phyloP scores from a whole-genome alignment of 2,888 invertebrate species.

The Mythimna lalbum region DNA sequence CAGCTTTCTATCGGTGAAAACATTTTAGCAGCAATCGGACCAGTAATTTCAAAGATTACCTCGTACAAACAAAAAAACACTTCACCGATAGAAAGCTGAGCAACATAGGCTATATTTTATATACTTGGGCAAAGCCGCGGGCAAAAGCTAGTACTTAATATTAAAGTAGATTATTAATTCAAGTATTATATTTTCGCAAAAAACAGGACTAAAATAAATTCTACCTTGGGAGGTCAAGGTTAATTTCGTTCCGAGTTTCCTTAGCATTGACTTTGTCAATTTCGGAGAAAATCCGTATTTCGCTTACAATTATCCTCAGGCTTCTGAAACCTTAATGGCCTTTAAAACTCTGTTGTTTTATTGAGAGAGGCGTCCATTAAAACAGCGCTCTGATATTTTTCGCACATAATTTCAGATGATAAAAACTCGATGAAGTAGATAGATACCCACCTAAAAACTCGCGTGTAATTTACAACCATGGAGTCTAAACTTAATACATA shows the following conservation, averaged over 20 bases:
- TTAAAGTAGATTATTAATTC: too few relatives aligned
- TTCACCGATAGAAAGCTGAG: too few relatives aligned
- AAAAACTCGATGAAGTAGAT: neutral
- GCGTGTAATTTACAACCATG: too few relatives aligned
- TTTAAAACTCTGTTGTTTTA: constrained; percentile 36
- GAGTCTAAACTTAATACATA: too few relatives aligned
- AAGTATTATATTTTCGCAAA: neutral
- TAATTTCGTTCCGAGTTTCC: constrained; percentile 22
- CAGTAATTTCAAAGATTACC: too few relatives aligned
- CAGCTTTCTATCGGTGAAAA: too few relatives aligned
- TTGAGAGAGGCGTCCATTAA: constrained; percentile 20
- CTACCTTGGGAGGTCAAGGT: constrained; percentile 2
- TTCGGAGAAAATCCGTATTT: constrained; percentile 9
- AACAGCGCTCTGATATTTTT: neutral
- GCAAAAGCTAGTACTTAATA: too few relatives aligned
- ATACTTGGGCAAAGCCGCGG: too few relatives aligned
- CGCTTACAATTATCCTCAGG: constrained; percentile 10
- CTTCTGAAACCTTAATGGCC: constrained; percentile 16
- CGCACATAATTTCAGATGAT: constrained; percentile 1
- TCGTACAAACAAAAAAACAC: too few relatives aligned
- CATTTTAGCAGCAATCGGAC: too few relatives aligned
- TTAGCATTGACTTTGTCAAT: constrained; percentile 31
- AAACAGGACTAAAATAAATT: constrained; percentile 6
- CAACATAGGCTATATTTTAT: too few relatives aligned
- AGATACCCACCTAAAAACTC: too few relatives aligned